Base-by-base conservation (phyloP, 1,140 invertebrate genomes). In the Papilio machaon region DNA sequence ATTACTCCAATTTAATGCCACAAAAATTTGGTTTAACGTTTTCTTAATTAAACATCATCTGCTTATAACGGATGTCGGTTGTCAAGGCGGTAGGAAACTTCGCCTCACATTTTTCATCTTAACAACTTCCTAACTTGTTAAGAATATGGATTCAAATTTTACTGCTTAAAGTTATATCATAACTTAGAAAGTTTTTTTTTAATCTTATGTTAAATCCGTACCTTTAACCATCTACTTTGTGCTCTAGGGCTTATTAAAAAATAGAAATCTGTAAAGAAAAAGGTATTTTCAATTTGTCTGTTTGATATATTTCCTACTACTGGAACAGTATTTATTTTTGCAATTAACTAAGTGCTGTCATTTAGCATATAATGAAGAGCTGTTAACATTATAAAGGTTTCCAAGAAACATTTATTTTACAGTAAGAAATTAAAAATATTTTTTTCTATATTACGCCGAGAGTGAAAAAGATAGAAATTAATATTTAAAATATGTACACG, bases 51-150 rank as follows among this genome's bases (percentile, higher is more conserved):
- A 70, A 70, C 23, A 70, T 70, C 64, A 35, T 70, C 64, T 70
- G 64, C 64, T 38, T 70, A 70, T 38, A 70, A 70, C 64, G 64
- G 30, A 35, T 35, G 64, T 70, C 30, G 64, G 30, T 30, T 70
- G 64, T 58, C 54, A 19, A 54, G 54, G n/a, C 54, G 54, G 54
- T 64, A 64, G 64, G 23, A 70, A 35, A 23, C 30, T 35, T 70
- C 64, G 64, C 64, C 30, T 35, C 64, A 70, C 30, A 70, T 70
- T 70, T 70, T 70, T 70, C 64, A 70, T 70, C 64, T 70, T 70
- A 38, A 64, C 60, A 64, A 70, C 64, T 70, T 70, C 64, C 23
- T 30, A 70, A 70, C 64, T 70, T 70, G 23, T 35, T 38, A 17
- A 23, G 58, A 60, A 60, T 60, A 60, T 60, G n/a, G 9, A 60